Conservation (phyloP, 2,888 invertebrate species). For the Frankliniella intonsa region DNA sequence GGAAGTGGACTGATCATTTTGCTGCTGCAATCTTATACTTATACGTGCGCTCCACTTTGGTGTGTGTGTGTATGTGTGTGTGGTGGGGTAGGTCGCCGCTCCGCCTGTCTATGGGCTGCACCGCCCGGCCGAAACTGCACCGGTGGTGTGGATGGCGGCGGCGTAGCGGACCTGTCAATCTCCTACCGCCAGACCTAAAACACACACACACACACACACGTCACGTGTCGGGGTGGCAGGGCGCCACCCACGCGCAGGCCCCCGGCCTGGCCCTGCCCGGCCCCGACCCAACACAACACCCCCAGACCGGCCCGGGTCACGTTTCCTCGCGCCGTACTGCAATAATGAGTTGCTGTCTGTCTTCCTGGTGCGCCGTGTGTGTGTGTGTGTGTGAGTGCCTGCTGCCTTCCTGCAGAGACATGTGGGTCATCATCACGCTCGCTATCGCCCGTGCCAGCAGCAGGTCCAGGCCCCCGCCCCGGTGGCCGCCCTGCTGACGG, state of each 20-base stretch:
- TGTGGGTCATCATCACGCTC: background rate
- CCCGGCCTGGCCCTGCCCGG: too few relatives aligned
- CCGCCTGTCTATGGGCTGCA: too few relatives aligned
- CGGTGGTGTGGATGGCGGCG: too few relatives aligned
- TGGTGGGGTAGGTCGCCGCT: too few relatives aligned
- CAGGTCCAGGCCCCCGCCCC: background rate
- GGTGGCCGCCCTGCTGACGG: background rate
- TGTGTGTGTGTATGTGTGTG: too few relatives aligned
- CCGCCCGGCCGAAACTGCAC: too few relatives aligned
- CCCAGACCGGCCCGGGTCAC: background rate
- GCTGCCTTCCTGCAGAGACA: background rate
- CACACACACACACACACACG: slow-evolving; percentile 1
- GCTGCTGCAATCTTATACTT: too few relatives aligned
- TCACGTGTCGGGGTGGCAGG: background rate
- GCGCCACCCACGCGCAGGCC: background rate
- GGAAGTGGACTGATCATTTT: too few relatives aligned
- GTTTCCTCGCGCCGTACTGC: background rate
- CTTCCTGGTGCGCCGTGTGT: background rate
- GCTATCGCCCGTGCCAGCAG: background rate
- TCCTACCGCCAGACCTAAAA: background rate
- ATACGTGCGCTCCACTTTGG: too few relatives aligned
- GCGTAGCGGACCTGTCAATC: slow-evolving; percentile 1
- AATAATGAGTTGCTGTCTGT: background rate
- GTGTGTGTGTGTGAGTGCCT: background rate
- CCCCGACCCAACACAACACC: too few relatives aligned